A percentile compares a stretch with the other conserved stretches of the same genome.
phyloP scores from a whole-genome alignment of 37 sponge, comb jelly and placozoan genomes.

The Hexactinellida sp. region DNA sequence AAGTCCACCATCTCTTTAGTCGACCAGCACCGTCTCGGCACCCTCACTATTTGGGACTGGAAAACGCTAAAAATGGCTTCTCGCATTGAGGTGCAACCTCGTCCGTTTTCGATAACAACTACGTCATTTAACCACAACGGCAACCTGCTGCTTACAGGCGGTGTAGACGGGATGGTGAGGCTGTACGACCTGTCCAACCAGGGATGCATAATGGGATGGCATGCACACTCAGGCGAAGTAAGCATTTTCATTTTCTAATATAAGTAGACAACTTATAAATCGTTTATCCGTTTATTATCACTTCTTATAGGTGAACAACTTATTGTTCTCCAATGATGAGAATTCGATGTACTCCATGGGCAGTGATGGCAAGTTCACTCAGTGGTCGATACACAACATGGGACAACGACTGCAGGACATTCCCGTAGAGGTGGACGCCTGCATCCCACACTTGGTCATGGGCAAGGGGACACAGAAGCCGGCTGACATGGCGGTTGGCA shows the following conservation, averaged over 20 bases:
- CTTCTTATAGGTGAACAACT: slow-evolving; percentile 39
- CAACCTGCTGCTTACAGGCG: slow-evolving; percentile 78
- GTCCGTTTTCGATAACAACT: slow-evolving; percentile 50
- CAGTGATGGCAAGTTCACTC: slow-evolving; percentile 21
- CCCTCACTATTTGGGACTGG: slow-evolving; percentile 14
- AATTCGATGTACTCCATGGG: slow-evolving; percentile 73
- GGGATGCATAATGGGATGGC: slow-evolving; percentile 56
- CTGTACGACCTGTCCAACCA: slow-evolving; percentile 27
- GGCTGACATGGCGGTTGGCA: not conserved
- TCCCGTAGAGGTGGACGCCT: not conserved
- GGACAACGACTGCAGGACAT: not conserved
- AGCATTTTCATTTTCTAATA: not conserved
- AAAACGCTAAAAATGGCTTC: slow-evolving; percentile 5
- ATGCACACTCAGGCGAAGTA: slow-evolving; percentile 47
- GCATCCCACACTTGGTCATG: not conserved
- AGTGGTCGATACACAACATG: slow-evolving; percentile 12
- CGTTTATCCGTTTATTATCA: not conserved
- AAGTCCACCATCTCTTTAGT: not conserved
- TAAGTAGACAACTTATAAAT: not conserved
- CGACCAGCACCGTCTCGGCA: slow-evolving; percentile 1
- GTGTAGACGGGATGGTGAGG: slow-evolving; percentile 76
- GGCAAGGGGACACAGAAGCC: not conserved
- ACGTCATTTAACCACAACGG: slow-evolving; percentile 89
- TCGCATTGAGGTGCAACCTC: slow-evolving; percentile 18
- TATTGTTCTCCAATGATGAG: slow-evolving; percentile 87